phyloP scores from a whole-genome alignment of 2,888 invertebrate species.

The Cerastis rubricosa region DNA sequence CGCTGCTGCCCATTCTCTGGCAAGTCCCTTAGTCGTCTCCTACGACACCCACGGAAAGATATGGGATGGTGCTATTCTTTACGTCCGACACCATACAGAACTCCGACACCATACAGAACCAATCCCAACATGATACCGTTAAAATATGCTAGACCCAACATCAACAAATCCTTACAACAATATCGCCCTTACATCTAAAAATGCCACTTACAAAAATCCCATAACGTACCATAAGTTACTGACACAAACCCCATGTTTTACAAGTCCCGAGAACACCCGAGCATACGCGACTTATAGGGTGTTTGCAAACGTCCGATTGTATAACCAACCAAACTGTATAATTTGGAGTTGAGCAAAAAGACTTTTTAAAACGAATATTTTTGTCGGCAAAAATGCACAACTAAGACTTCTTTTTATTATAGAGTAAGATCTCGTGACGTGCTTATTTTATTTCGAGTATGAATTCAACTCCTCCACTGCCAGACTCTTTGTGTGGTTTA shows the following conservation, averaged over 20 bases:
- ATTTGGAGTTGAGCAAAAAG: not conserved
- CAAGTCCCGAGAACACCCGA: slow-evolving; percentile 9
- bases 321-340: not conserved
- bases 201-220: slow-evolving; percentile 13
- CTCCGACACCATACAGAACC: too few relatives aligned
- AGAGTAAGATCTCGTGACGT: not conserved
- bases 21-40: too few relatives aligned
- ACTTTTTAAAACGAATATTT: not conserved
- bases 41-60: too few relatives aligned
- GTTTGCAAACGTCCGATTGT: not conserved
- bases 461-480: not conserved
- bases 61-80: too few relatives aligned
- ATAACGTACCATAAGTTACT: slow-evolving; percentile 29
- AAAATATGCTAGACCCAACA: not conserved
- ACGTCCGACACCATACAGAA: too few relatives aligned
- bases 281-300: slow-evolving; percentile 5
- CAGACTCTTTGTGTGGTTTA: not conserved
- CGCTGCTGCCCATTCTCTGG: too few relatives aligned
- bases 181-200: slow-evolving; percentile 21
- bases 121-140: not conserved
- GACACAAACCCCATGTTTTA: slow-evolving; percentile 33
- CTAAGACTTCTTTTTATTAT: not conserved
- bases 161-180: not conserved
- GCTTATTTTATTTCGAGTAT: not conserved
- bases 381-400: not conserved